A percentile compares a stretch with the other conserved stretches of the same genome.
Conservation (phyloP, 2,888 invertebrate genomes). For the Lymantria dispar region DNA sequence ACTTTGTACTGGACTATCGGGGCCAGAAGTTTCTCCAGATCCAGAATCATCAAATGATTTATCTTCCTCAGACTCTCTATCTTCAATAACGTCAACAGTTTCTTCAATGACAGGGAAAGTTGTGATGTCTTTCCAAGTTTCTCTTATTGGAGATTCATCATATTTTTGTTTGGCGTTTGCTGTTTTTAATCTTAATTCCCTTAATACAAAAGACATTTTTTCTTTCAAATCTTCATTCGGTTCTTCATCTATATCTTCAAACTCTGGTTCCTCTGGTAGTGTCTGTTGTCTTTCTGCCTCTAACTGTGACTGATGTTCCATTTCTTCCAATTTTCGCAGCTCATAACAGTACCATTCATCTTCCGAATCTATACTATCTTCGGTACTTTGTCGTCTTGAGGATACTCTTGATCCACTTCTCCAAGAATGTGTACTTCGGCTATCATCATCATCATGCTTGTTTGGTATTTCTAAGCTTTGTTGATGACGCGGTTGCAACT, state of each 20-base stretch:
- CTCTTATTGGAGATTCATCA: slow-evolving; percentile 61
- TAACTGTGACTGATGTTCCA: slow-evolving; percentile 88
- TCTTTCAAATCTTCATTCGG: slow-evolving; percentile 88
- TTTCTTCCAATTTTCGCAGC: slow-evolving; percentile 91
- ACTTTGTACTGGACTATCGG: slow-evolving; percentile 91
- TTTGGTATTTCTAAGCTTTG: slow-evolving; percentile 92
- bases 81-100: slow-evolving; percentile 52
- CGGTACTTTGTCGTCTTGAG: slow-evolving; percentile 94
- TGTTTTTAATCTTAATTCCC: slow-evolving; percentile 89
- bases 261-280: slow-evolving; percentile 83
- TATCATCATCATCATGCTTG: slow-evolving; percentile 91
- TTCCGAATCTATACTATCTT: slow-evolving; percentile 96
- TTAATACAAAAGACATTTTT: slow-evolving; percentile 90
- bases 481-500: slow-evolving; percentile 86
- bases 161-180: slow-evolving; percentile 67
- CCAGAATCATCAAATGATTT: slow-evolving; percentile 83
- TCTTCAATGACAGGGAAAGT: slow-evolving; percentile 78
- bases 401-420: slow-evolving; percentile 93
- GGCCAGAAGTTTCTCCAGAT: slow-evolving; percentile 94
- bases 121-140: slow-evolving; percentile 73
- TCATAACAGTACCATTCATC: slow-evolving; percentile 97
- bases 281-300: slow-evolving; percentile 85
- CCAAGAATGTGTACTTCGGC: slow-evolving; percentile 93
- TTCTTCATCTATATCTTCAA: slow-evolving; percentile 75
- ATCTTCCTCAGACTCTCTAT: slow-evolving; percentile 58